Evolutionary conservation across 2,113 vertebrate genomes (phyloP).

Genomic region (Rhadina sibilatrix): DNA sequence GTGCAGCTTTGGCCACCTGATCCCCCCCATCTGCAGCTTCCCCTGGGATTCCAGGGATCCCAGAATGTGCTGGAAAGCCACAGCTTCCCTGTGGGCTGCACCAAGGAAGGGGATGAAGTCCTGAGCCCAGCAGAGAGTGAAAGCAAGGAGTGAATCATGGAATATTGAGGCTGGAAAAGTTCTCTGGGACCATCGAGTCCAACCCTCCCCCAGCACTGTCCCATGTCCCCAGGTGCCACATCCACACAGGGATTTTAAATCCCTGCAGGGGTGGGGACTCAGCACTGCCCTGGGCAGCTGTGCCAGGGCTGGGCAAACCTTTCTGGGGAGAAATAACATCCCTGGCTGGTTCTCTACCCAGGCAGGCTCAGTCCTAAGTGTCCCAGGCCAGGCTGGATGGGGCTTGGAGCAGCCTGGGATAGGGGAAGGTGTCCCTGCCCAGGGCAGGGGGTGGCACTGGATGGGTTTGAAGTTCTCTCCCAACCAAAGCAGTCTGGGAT

Average conservation of each 20-base stretch:
- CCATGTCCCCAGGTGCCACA: background rate
- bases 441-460: background rate
- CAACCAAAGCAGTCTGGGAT: background rate
- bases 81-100: background rate
- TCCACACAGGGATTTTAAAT: background rate
- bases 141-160: background rate
- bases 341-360: rapidly evolving
- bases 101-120: too few species aligned
- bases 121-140: background rate
- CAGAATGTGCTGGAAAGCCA: background rate
- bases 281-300: background rate
- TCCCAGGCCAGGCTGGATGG: background rate
- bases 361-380: background rate
- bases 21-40: background rate
- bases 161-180: rapidly evolving
- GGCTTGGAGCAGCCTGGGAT: background rate
- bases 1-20: background rate
- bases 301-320: background rate
- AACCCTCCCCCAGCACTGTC: background rate
- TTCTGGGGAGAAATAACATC: background rate
- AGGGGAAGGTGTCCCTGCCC: background rate
- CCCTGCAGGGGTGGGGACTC: background rate
- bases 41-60: background rate
- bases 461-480: background rate
- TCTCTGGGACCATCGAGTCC: rapidly evolving